Evolutionary conservation across 2,797 vertebrate genomes (phyloP), one percentile per base, ranked within the genome.

Genomic region (Pseudotriccus pelzelni): DNA sequence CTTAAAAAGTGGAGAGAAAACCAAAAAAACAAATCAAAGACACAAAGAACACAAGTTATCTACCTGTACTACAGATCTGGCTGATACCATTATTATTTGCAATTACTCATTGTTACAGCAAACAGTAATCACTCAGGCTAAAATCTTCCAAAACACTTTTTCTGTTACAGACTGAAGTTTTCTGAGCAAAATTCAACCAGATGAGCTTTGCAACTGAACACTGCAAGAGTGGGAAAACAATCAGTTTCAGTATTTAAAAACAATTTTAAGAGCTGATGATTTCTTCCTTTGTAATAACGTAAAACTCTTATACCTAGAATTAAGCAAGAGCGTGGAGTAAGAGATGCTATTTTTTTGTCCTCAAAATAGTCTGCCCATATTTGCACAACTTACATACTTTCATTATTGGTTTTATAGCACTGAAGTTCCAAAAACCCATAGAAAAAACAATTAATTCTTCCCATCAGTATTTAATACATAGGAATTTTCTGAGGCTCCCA

Each of bases 1-100:
- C 99, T 99, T 97, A 56, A 86, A 69, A 62, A 72, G 69, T 16
- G 14, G 22, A 22, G 6, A 62, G 19, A 28, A 18, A 56, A 81
- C 22, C n/a, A 81, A 78, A 5, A 5, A 13, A 73, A 80, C 10
- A 49, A 36, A 62, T 25, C 37, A 22, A 68, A 60, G 59, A 43
- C 46, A 81, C n/a, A 74, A 74, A 80, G 74, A 39, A 5, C 12
- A 52, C 24, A 84, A 66, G 79, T 96, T 83, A 95, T 24, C n/a
- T 47, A 46, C 32, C 68, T 10, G 20, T 59, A 74, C 22, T 41
- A 63, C 23, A 76, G 6, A 25, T 56, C 23, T 59, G 32, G 34
- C 7, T 37, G 34, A 64, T 55, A 70, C 2, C 4, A 72, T 49
- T 49, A 69, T 53, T 78, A 39, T 44, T 68, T 87, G 67, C 55